Conservation (phyloP, 1,140 invertebrate species). For the Micrasema longulum region DNA sequence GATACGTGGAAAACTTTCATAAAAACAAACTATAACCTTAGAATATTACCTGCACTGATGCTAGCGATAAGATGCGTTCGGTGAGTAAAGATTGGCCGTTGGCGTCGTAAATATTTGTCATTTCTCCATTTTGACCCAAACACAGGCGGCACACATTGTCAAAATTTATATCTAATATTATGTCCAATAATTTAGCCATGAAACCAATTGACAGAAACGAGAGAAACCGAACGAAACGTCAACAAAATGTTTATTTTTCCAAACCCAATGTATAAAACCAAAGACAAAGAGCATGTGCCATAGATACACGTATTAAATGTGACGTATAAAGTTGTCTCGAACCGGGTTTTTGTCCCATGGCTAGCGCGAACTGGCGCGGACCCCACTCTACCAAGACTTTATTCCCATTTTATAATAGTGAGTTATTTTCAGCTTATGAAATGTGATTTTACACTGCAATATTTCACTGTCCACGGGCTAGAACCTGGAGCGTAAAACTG, state of each 20-base stretch:
- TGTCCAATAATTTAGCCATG: slow-evolving; percentile 34
- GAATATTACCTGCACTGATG: slow-evolving; percentile 38
- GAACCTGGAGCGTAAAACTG: too few species aligned
- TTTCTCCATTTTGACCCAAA: slow-evolving; percentile 26
- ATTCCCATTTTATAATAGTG: too few species aligned
- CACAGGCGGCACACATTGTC: slow-evolving; percentile 42
- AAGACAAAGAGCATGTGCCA: too few species aligned
- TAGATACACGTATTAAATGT: too few species aligned
- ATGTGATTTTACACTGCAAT: too few species aligned
- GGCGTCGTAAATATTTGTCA: slow-evolving; percentile 31
- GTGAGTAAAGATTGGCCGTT: slow-evolving; percentile 11
- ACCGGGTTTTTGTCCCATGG: too few species aligned
- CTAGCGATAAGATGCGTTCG: slow-evolving; percentile 36
- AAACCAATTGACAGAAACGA: not conserved
- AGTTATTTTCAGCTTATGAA: too few species aligned
- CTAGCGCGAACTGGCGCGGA: too few species aligned
- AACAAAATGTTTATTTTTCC: slow-evolving; percentile 25
- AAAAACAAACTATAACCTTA: slow-evolving; percentile 6
- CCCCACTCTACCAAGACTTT: too few species aligned
- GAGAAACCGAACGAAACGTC: slow-evolving; percentile 1
- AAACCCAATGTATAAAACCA: too few species aligned
- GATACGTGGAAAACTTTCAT: not conserved
- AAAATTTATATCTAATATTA: slow-evolving; percentile 38
- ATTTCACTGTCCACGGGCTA: too few species aligned
- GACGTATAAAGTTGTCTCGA: too few species aligned